Evolutionary conservation across 2,888 invertebrate genomes (phyloP).

Genomic region (Itoplectis maculator): DNA sequence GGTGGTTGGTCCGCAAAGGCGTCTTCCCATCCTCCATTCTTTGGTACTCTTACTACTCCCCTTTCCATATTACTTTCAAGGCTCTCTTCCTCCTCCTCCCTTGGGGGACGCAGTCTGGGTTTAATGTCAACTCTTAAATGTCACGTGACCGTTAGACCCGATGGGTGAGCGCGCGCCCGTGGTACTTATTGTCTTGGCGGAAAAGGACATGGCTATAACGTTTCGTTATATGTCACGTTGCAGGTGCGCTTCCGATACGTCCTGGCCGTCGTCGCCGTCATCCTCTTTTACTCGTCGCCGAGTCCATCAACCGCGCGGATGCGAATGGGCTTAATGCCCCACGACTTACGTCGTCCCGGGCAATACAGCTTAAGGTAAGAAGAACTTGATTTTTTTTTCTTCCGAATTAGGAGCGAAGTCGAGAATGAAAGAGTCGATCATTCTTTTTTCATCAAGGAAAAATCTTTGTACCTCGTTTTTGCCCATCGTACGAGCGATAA

Average conservation of each 20-base stretch:
- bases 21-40: slow-evolving; percentile 47
- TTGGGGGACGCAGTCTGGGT: slow-evolving; percentile 67
- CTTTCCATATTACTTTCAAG: slow-evolving; percentile 63
- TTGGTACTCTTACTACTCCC: slow-evolving; percentile 22
- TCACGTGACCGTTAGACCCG: slow-evolving; percentile 78
- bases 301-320: slow-evolving; percentile 30
- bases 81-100: slow-evolving; percentile 55
- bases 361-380: slow-evolving; percentile 30
- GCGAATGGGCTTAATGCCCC: slow-evolving; percentile 4
- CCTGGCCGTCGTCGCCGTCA: slow-evolving; percentile 30
- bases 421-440: too few species aligned
- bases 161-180: slow-evolving; percentile 51
- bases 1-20: slow-evolving; percentile 61
- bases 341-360: neutral
- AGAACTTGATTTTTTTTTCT: neutral
- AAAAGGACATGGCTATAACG: slow-evolving; percentile 67
- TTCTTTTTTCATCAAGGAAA: too few species aligned
- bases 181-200: slow-evolving; percentile 73
- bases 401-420: neutral
- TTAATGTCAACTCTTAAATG: slow-evolving; percentile 83
- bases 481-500: too few species aligned
- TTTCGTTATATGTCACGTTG: slow-evolving; percentile 70
- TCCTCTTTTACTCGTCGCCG: slow-evolving; percentile 45
- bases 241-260: slow-evolving; percentile 62
- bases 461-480: too few species aligned